Base-by-base conservation (phyloP, 1,140 invertebrate species). In the Euglossa dilemma region DNA sequence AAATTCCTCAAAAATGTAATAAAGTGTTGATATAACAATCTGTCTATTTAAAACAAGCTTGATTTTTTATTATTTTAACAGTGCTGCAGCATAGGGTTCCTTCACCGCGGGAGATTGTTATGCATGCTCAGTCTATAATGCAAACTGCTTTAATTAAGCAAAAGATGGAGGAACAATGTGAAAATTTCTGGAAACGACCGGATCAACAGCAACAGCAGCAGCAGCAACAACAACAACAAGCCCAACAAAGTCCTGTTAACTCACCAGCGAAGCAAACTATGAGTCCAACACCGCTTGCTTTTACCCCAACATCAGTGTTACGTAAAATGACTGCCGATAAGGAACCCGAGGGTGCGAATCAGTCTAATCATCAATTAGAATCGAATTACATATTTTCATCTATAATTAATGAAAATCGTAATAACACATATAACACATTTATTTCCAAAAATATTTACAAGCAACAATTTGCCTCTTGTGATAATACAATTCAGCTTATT, bases 241-340 rank as follows among this genome's bases (percentile, higher is more conserved):
- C 90, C 80, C 87, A 91, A 7, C 91, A 92, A 77, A 94, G 94
- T 88, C 94, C 94, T 56, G 89, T 95, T 23, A 93, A 91, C 56
- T 92, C 92, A 9, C 91, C 94, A 66, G 91, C 91, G 14, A 94
- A 94, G 85, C 93, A 94, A 78, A 93, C 92, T 8, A 85, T 93
- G 84, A 94, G 93, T 61, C 95, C 96, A 14, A 96, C 97, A 56
- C 96, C 96, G 11, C 94, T 97, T 78, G 97, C 98, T 7, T 98
- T 98, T 93, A 98, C 97, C 6, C 98, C 98, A 66, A 98, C 98
- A 14, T 98, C 98, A 64, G 97, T 98, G 56, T 95, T 99, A 90
- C 96, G 98, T 52, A 99, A 98, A 94, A 98, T 98, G 98, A 98
- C 98, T 61, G 97, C 97, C 36, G 98, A 98, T 87, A 98, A 98